Evolutionary conservation across 1,140 invertebrate genomes (phyloP), one percentile per base, ranked within the genome.

Genomic region (Drosophila asahinai): DNA sequence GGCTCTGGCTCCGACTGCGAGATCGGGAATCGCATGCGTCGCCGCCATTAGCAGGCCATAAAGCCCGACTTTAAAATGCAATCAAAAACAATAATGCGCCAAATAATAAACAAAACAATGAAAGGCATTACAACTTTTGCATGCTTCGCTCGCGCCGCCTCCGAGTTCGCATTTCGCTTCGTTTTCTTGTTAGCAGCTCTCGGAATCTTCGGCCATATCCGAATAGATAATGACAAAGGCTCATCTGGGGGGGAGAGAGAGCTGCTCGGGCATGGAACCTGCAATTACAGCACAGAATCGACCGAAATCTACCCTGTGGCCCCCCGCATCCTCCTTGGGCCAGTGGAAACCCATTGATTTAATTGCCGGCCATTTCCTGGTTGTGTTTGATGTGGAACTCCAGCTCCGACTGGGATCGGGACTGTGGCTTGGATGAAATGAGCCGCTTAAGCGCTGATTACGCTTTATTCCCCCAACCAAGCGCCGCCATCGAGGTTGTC

Each of bases 321-420:
- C 40, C 58, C 43, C 38, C 45, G 6, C 52, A 47, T 48, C 45
- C 62, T 72, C 52, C 38, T 14, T 14, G 9, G 22, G n/a, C 48
- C 49, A 80, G 82, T 78, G 71, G 77, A 76, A 75, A 74, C 55
- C 67, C 87, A 92, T 92, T 92, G 91, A 83, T 92, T 92, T 92
- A 92, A 92, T 92, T 92, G 84, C 87, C 40, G 65, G 77, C 80
- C 91, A 92, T 92, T 92, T 92, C 91, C 91, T 92, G 91, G 87
- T 86, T 84, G 77, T 76, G 70, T 92, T 92, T 87, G 72, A 91
- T 91, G 74, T 87, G 83, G 76, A 91, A 78, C 82, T 91, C 52
- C 58, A 49, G 25, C 68, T 61, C 70, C 27, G 67, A 52, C 54
- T 77, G 43, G 33, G 27, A 72, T 60, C 25, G 19, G 65, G 33